These are phyloP conservation scores for Spodoptera exigua DNA, from an alignment of 2,888 invertebrate species.

Conservation along the genomic window DNA sequence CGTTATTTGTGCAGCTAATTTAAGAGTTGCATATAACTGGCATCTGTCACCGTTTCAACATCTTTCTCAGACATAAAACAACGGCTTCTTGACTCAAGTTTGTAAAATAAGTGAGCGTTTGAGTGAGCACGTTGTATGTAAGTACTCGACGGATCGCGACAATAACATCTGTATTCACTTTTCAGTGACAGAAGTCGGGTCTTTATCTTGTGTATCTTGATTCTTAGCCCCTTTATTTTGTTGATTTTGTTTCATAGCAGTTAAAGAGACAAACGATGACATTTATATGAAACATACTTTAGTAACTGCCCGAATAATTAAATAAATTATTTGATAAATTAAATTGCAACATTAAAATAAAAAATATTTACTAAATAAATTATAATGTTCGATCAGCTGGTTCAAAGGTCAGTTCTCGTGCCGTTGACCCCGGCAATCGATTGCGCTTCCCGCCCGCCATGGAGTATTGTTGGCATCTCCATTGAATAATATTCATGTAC, in stretches of 20 bases:
- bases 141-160: slow-evolving; percentile 40
- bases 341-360: slow-evolving; percentile 8
- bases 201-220: slow-evolving; percentile 20
- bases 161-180: slow-evolving; percentile 57
- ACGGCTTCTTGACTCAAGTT: slow-evolving; percentile 35
- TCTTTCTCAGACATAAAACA: slow-evolving; percentile 58
- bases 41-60: slow-evolving; percentile 54
- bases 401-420: slow-evolving; percentile 87
- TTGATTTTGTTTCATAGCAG: slow-evolving; percentile 7
- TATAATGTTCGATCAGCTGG: slow-evolving; percentile 81
- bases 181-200: slow-evolving; percentile 37
- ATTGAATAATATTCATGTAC: slow-evolving; percentile 75
- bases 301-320: neutral
- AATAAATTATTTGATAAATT: no score
- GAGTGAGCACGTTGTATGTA: slow-evolving; percentile 31
- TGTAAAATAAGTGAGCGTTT: slow-evolving; percentile 35
- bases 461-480: slow-evolving; percentile 76
- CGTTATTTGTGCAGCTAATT: slow-evolving; percentile 40
- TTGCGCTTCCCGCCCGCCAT: slow-evolving; percentile 85
- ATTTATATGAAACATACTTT: slow-evolving; percentile 1
- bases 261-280: neutral
- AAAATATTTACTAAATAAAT: slow-evolving; percentile 58
- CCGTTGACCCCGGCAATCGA: slow-evolving; percentile 86
- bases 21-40: slow-evolving; percentile 42
- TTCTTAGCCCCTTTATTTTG: slow-evolving; percentile 10